These are phyloP conservation scores for Ferdinandea cuprea DNA, from an alignment of 2,888 invertebrate genomes.

Conservation along the genomic window DNA sequence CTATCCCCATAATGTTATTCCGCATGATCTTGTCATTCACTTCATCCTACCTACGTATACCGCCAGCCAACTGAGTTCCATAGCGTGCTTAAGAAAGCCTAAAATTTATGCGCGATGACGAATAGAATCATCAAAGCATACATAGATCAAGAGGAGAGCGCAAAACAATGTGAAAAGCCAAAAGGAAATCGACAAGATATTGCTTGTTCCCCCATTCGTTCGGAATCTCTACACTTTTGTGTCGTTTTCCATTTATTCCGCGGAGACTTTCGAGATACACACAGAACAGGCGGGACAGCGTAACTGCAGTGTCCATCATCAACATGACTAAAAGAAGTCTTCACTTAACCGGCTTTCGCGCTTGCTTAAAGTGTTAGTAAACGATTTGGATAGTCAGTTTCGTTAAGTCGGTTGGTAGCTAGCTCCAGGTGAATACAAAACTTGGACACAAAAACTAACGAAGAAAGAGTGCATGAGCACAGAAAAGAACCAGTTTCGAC, in stretches of 20 bases:
- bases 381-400: conserved; percentile 54
- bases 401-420: conserved; percentile 52
- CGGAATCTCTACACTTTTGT: conserved; percentile 1
- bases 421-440: conserved; percentile 44
- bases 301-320: conserved; percentile 13
- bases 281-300: conserved; percentile 11
- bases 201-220: conserved; percentile 9
- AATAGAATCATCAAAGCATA: conserved; percentile 46
- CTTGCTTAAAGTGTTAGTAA: background rate
- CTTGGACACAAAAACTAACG: conserved; percentile 34
- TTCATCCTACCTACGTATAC: background rate
- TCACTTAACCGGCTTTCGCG: conserved; percentile 39
- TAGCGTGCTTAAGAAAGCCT: conserved; percentile 49
- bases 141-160: conserved; percentile 18
- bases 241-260: conserved; percentile 16
- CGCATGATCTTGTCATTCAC: conserved; percentile 68
- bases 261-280: background rate
- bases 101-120: conserved; percentile 46
- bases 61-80: background rate
- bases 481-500: conserved; percentile 60
- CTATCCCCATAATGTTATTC: conserved; percentile 53
- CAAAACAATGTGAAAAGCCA: conserved; percentile 23
- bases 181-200: conserved; percentile 22
- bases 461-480: conserved; percentile 44
- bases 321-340: conserved; percentile 17